Evolutionary conservation across 2,888 invertebrate genomes (phyloP).

Genomic region (Tipula helvola): DNA sequence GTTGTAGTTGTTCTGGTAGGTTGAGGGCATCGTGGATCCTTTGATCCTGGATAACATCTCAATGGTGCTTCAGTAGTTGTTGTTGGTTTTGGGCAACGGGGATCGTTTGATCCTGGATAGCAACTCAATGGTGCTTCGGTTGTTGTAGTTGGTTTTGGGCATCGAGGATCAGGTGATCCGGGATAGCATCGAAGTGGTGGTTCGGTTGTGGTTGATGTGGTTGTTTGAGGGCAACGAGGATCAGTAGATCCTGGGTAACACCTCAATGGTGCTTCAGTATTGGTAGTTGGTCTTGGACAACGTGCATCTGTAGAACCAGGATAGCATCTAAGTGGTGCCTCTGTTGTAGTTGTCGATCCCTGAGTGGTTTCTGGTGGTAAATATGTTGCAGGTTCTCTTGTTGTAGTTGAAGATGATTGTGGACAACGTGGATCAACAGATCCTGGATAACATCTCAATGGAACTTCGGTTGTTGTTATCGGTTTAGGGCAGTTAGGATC

Average conservation of each 20-base stretch:
- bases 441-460: conserved; percentile 29
- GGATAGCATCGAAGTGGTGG: conserved; percentile 23
- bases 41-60: conserved; percentile 26
- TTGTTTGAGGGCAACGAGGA: conserved; percentile 27
- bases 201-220: not conserved
- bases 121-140: not conserved
- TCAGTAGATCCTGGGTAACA: conserved; percentile 28
- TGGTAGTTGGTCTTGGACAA: conserved; percentile 24
- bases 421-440: conserved; percentile 26
- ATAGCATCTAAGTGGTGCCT: conserved; percentile 20
- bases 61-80: conserved; percentile 20
- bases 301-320: conserved; percentile 27
- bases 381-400: conserved; percentile 16
- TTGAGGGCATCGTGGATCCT: conserved; percentile 25
- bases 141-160: conserved; percentile 16
- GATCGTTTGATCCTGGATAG: conserved; percentile 15
- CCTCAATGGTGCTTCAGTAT: conserved; percentile 24
- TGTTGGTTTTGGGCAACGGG: conserved; percentile 17
- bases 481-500: conserved; percentile 24
- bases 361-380: conserved; percentile 17
- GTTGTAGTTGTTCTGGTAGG: conserved; percentile 9
- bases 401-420: conserved; percentile 22
- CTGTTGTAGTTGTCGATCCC: conserved; percentile 14
- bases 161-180: conserved; percentile 27
- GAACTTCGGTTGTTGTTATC: conserved; percentile 15